Conservation (phyloP, 2,797 vertebrate genomes). For the Echeneis naucrates region DNA sequence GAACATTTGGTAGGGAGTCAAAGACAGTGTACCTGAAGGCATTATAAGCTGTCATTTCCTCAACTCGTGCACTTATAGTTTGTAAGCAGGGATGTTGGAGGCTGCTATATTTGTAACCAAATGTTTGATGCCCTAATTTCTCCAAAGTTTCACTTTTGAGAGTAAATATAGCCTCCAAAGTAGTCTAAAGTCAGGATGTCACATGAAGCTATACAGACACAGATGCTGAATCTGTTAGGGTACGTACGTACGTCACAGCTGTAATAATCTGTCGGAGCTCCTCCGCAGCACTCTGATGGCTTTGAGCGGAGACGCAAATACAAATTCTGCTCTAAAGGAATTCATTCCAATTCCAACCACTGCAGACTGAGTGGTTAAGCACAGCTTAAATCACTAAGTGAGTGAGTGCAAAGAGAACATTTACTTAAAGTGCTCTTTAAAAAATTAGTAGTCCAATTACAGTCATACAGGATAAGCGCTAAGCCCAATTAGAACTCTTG, state of each 20-base stretch:
- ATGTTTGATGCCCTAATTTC: conserved; percentile 13
- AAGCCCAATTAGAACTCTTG: conserved; percentile 46
- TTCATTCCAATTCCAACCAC: conserved; percentile 32
- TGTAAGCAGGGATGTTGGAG: conserved; percentile 1
- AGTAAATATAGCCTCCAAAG: no score
- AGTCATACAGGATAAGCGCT: conserved; percentile 42
- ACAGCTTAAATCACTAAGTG: conserved; percentile 48
- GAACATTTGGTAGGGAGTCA: conserved; percentile 15
- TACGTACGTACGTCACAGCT: no score
- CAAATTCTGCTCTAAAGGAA: conserved; percentile 47
- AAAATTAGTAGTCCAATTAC: conserved; percentile 48
- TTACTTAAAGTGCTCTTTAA: conserved; percentile 42
- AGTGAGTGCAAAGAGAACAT: conserved; percentile 37
- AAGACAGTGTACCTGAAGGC: conserved; percentile 23
- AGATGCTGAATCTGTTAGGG: background rate
- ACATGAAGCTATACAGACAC: background rate
- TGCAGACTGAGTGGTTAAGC: conserved; percentile 37
- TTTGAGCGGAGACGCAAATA: conserved; percentile 43
- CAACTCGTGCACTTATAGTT: background rate
- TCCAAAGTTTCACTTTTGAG: no score
- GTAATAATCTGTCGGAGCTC: conserved; percentile 31
- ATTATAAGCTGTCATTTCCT: conserved; percentile 27
- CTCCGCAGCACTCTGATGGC: conserved; percentile 17
- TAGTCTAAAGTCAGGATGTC: background rate
- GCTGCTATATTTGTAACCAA: background rate